Evolutionary conservation across 2,113 vertebrate species (phyloP), one percentile per base, ranked within the genome.

Genomic region (Microtus montanus): DNA sequence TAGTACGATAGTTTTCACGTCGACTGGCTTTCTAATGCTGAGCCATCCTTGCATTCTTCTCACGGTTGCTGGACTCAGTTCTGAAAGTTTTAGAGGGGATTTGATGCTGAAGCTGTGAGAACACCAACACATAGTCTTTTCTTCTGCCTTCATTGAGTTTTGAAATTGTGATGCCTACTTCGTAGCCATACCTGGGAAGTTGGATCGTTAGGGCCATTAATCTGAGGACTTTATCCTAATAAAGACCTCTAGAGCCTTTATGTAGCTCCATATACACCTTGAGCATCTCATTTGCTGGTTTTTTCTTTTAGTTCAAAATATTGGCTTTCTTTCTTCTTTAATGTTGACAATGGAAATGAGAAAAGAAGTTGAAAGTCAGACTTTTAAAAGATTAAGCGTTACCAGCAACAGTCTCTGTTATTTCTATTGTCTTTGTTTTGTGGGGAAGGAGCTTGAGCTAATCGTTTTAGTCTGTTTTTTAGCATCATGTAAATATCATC

Each of bases 391-490:
- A 61, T 49, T n/a, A 54, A 79, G 33, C 2, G 7, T 4, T 44
- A 84, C 19, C 64, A 33, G 0, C 49, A 79, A 66, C 14, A 80
- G 33, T 17, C 1, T 79, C 12, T 64, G 28, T 5, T 52, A 35
- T 83, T 86, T 83, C 49, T 66, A 58, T 52, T 84, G 10, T 78
- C 17, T 90, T 88, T 93, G 87, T 83, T 13, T n/a, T 49, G 78
- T 24, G 2, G 80, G n/a, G n/a, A 14, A 44, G 52, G 41, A 63
- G 13, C 22, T 85, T 85, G 64, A 74, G 83, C 3, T 10, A 86
- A 70, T 54, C 84, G 74, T 84, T 12, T 74, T 85, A 87, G 22
- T 63, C n/a, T 63, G n/a, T 26, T 83, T 96, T 96, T 92, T 26
- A 24, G 28, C 35, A 33, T 91, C 15, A 74, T 80, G 35, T 47